Conservation (phyloP, 2,113 vertebrate species). For the Pongo pygmaeus region DNA sequence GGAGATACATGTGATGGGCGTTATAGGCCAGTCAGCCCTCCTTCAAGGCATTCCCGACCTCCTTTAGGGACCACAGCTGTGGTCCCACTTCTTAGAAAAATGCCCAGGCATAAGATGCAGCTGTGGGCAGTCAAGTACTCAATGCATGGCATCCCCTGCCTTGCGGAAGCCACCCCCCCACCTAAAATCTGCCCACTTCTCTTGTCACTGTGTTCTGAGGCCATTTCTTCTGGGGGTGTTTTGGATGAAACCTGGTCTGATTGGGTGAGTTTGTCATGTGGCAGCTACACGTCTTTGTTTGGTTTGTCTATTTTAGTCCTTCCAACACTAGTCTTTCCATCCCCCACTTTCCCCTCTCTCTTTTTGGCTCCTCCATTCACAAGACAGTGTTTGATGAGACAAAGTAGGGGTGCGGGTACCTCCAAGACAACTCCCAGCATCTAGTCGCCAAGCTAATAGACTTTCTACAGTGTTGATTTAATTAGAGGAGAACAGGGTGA, state of each 20-base stretch:
- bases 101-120: accelerated
- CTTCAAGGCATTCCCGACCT: neutral
- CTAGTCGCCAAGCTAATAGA: neutral
- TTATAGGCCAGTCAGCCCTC: neutral
- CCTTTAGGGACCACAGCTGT: neutral
- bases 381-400: neutral
- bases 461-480: neutral
- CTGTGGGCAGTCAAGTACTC: neutral
- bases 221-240: neutral
- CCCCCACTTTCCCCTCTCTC: neutral
- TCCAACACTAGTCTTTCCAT: neutral
- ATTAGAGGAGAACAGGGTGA: neutral
- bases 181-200: neutral
- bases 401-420: accelerated
- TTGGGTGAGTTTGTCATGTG: neutral
- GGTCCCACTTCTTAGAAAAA: neutral
- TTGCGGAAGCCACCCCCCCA: neutral
- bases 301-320: neutral
- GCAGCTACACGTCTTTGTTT: neutral
- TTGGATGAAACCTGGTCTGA: neutral
- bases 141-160: accelerated
- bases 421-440: neutral
- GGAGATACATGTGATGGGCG: accelerated
- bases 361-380: neutral
- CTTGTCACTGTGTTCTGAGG: accelerated